phyloP scores from a whole-genome alignment of 2,888 invertebrate genomes.

The Drosophila cognata region DNA sequence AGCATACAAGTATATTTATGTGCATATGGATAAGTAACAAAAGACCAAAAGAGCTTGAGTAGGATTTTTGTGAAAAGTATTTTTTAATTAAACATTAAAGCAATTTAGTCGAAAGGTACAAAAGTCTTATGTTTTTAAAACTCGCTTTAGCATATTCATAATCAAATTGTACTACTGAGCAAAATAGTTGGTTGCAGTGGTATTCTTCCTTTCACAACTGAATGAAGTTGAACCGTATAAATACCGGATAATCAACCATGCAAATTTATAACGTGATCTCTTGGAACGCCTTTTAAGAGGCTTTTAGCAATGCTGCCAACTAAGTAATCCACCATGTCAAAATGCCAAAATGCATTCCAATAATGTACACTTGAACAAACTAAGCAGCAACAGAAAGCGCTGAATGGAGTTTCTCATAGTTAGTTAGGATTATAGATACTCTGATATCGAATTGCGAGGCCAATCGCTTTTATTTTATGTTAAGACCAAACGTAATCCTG shows the following conservation, averaged over 20 bases:
- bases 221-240: background rate
- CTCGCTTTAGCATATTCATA: background rate
- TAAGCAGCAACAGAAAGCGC: background rate
- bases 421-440: constrained; percentile 12
- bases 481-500: constrained; percentile 64
- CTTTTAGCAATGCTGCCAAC: background rate
- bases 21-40: constrained; percentile 8
- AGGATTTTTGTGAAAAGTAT: constrained; percentile 27
- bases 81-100: constrained; percentile 10
- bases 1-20: background rate
- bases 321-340: background rate
- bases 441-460: constrained; percentile 26
- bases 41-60: constrained; percentile 21
- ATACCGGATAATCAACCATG: background rate
- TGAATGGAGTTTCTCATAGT: constrained; percentile 3
- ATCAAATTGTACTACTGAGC: background rate
- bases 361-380: background rate
- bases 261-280: background rate
- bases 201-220: background rate
- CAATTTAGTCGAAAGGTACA: background rate
- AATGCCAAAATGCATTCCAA: background rate
- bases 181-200: background rate
- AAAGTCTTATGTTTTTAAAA: background rate
- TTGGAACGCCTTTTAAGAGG: constrained; percentile 6
- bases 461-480: constrained; percentile 66